Evolutionary conservation across 2,113 vertebrate genomes (phyloP), one percentile per base, ranked within the genome.

Genomic region (Nerophis lumbriciformis): DNA sequence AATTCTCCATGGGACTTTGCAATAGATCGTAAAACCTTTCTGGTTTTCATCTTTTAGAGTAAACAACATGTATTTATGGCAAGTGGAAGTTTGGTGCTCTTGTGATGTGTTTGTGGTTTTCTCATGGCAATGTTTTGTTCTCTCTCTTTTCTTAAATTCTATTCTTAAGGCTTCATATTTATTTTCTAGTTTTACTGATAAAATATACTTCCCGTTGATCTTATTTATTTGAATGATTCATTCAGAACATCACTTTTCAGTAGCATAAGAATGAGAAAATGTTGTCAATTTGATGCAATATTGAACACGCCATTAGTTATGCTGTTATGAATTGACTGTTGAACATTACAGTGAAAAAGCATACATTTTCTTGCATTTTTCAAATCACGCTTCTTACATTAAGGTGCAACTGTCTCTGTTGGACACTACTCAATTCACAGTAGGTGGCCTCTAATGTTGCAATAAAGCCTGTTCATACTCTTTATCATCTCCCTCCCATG

Each of bases 301-400:
- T 12, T 45, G 3, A 9, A 9, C 39, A 42, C 1, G 0, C 5
- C 3, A 12, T 16, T 21, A 11, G 50, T 51, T 16, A 51, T 16
- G 19, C 15, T 49, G 5, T 12, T 45, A 10, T 53, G 50, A 45
- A 64, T 4, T 67, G 47, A 63, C 44, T 16, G 42, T 48, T 44
- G 36, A 53, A 62, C 48, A 71, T 66, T 66, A 66, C 15, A 48
- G 47, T 62, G 74, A 78, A 80, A 66, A 67, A 48, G 68, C 28
- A 63, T 69, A 36, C 69, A 38, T 69, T 38, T 51, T 59, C 38
- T 63, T 48, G 47, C 53, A 35, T 53, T 61, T 69, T 16, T 61
- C 4, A 36, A 69, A 66, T 68, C 73, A 75, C 66, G 49, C 79
- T 68, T 65, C 35, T 53, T 55, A 21, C 54, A 77, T 82, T 75